These are phyloP conservation scores for Astreopora myriophthalma DNA, from an alignment of 64 coral and sea anemone species.

Conservation along the genomic window DNA sequence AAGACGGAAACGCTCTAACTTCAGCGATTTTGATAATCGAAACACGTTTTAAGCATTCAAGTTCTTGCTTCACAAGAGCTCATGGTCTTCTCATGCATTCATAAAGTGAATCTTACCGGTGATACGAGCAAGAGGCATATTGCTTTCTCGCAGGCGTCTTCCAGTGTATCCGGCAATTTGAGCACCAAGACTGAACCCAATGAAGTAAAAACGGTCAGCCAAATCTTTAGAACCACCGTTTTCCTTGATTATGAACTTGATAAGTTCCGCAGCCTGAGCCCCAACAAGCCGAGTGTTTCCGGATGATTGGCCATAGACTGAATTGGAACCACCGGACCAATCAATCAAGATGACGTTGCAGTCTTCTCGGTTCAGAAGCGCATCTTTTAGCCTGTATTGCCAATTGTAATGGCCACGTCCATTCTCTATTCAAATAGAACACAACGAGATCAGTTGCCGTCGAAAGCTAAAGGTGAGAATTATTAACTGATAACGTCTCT, in stretches of 20 bases:
- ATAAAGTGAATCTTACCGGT: slow-evolving; percentile 7
- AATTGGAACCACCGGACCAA: slow-evolving; percentile 46
- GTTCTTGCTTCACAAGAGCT: too few species aligned
- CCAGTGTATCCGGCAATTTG: slow-evolving; percentile 47
- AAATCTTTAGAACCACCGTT: not conserved
- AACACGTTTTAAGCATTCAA: too few species aligned
- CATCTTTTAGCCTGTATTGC: slow-evolving; percentile 27
- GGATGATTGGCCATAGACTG: not conserved
- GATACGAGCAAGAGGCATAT: not conserved
- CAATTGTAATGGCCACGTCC: not conserved
- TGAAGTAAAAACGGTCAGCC: not conserved
- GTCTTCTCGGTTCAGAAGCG: slow-evolving; percentile 4
- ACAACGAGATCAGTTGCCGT: too few species aligned
- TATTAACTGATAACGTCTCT: too few species aligned
- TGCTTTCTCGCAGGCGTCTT: not conserved
- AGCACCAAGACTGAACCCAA: slow-evolving; percentile 39
- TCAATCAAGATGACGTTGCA: slow-evolving; percentile 66
- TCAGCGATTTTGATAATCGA: too few species aligned
- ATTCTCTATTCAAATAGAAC: too few species aligned
- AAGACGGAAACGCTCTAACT: too few species aligned
- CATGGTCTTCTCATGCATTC: too few species aligned
- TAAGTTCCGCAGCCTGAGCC: slow-evolving; percentile 32
- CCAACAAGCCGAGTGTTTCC: slow-evolving; percentile 58
- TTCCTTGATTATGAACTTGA: not conserved
- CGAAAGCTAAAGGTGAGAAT: too few species aligned